Evolutionary conservation across 1,140 invertebrate species (phyloP).

Genomic region (Tetraneura akinire): DNA sequence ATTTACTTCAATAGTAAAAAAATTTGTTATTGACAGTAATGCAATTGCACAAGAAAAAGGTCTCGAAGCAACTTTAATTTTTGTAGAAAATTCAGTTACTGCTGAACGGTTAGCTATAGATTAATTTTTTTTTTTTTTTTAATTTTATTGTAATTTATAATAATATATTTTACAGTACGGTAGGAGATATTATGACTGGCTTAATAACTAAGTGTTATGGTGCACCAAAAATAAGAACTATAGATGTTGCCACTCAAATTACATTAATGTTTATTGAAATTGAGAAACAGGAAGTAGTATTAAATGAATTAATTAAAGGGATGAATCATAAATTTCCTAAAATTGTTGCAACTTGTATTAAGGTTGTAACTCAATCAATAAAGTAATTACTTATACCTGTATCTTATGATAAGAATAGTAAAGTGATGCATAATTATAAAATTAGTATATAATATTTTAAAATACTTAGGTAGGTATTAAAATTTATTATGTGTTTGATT

Average conservation of each 20-base stretch:
- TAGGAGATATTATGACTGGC: conserved; percentile 84
- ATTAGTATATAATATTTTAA: neutral
- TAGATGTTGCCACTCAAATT: conserved; percentile 86
- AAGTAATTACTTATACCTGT: conserved; percentile 61
- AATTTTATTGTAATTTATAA: neutral
- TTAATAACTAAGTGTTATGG: conserved; percentile 91
- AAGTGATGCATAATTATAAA: neutral
- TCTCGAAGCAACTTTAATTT: conserved; percentile 85
- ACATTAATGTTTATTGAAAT: conserved; percentile 93
- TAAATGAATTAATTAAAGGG: conserved; percentile 91
- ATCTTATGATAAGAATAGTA: neutral
- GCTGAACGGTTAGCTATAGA: conserved; percentile 70
- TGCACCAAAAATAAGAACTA: conserved; percentile 87
- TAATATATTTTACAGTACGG: conserved; percentile 68
- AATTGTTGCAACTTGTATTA: conserved; percentile 83
- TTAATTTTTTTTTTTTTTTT: conserved; percentile 12
- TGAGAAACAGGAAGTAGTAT: conserved; percentile 88
- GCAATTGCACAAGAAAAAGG: conserved; percentile 95
- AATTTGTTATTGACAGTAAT: conserved; percentile 94
- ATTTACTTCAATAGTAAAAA: conserved; percentile 88
- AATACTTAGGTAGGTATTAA: neutral
- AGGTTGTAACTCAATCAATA: conserved; percentile 73
- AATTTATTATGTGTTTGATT: neutral
- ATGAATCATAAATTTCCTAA: conserved; percentile 96
- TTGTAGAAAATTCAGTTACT: conserved; percentile 82